Percentiles rank a stretch among this genome's conserved stretches.
These are phyloP conservation scores for Lepeophtheirus salmonis DNA, from an alignment of 1,140 invertebrate genomes.

Conservation along the genomic window DNA sequence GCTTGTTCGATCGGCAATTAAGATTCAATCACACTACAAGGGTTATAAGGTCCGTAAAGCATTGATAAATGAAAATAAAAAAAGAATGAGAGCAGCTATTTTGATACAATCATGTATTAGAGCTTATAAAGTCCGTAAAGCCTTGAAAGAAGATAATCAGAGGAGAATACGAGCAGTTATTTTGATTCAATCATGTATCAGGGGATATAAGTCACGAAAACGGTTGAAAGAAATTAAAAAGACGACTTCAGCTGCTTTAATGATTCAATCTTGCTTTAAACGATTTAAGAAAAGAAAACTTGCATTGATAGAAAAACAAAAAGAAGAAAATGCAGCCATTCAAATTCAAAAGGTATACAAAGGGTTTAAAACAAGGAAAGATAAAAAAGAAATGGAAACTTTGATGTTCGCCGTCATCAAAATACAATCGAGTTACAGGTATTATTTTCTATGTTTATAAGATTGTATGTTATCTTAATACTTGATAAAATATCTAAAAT, in stretches of 20 bases:
- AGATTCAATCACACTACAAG: conserved; percentile 55
- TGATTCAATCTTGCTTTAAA: background rate
- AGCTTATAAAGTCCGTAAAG: background rate
- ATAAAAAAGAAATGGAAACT: background rate
- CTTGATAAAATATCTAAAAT: background rate
- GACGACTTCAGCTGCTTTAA: background rate
- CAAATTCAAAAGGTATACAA: conserved; percentile 1
- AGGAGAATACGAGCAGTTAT: background rate
- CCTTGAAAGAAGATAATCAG: background rate
- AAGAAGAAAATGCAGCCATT: background rate
- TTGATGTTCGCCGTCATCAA: background rate
- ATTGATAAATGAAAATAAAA: background rate
- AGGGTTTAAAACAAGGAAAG: background rate
- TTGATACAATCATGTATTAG: background rate
- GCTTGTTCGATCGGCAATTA: conserved; percentile 37
- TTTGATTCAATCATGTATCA: background rate
- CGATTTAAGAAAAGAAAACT: background rate
- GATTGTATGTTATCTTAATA: background rate
- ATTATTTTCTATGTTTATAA: too few species aligned
- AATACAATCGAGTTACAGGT: background rate
- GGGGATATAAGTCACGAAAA: background rate
- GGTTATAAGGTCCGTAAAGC: too few species aligned
- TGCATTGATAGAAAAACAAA: background rate
- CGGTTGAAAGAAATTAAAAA: background rate
- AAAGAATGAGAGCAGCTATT: background rate